Evolutionary conservation across 1,140 invertebrate species (phyloP).

Genomic region (Limonius californicus): DNA sequence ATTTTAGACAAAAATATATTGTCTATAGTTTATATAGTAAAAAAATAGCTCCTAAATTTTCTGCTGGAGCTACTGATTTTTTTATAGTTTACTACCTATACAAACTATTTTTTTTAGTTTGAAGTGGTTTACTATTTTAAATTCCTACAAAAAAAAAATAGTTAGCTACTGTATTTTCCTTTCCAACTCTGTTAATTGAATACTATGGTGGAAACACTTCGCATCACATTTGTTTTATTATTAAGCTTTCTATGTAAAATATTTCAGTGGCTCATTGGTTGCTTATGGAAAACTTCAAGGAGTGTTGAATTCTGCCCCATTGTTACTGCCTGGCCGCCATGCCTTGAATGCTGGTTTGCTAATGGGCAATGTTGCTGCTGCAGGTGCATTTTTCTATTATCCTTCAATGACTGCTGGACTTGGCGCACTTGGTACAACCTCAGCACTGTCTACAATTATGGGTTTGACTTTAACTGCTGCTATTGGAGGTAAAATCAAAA

Average conservation of each 20-base stretch:
- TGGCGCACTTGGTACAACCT: constrained; percentile 68
- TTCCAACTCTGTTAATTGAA: not conserved
- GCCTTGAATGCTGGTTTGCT: constrained; percentile 68
- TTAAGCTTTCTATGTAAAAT: constrained; percentile 10
- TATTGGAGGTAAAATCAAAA: constrained; percentile 61
- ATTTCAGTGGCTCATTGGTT: constrained; percentile 72
- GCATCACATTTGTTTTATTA: too few relatives aligned
- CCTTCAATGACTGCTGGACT: constrained; percentile 62
- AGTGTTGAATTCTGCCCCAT: constrained; percentile 70
- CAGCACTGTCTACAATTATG: constrained; percentile 70
- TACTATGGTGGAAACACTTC: not conserved
- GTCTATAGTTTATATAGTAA: too few relatives aligned
- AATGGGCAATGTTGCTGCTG: constrained; percentile 65
- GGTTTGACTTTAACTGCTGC: constrained; percentile 84
- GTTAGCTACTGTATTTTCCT: too few relatives aligned
- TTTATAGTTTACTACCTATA: too few relatives aligned
- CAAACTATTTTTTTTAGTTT: too few relatives aligned
- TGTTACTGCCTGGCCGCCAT: constrained; percentile 80
- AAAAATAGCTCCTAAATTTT: too few relatives aligned
- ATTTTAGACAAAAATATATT: too few relatives aligned
- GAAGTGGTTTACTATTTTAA: too few relatives aligned
- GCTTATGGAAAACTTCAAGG: constrained; percentile 93
- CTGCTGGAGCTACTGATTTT: too few relatives aligned
- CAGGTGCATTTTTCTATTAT: constrained; percentile 65
- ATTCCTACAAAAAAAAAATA: too few relatives aligned